A percentile compares a stretch with the other conserved stretches of the same genome.
These are phyloP conservation scores for Parthenolecanium corni DNA, from an alignment of 2,888 invertebrate species.

Conservation along the genomic window DNA sequence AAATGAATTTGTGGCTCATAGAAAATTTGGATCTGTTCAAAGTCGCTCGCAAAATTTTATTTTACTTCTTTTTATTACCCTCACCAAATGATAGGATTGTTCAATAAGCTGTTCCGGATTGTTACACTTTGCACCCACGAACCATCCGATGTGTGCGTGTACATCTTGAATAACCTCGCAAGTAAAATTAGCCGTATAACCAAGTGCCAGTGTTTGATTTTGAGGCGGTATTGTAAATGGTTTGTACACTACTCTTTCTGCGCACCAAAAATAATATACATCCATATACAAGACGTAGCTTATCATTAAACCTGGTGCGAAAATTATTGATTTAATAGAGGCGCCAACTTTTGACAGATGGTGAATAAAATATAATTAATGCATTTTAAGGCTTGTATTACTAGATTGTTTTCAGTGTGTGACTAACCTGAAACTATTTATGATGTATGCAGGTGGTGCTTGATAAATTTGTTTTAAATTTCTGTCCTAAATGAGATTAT, in stretches of 20 bases:
- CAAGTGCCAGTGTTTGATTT: slow-evolving; percentile 65
- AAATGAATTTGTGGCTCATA: too few species aligned
- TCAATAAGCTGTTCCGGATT: slow-evolving; percentile 36
- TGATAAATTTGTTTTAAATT: too few species aligned
- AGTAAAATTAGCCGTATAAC: slow-evolving; percentile 58
- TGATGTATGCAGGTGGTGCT: too few species aligned
- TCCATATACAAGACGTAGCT: background rate
- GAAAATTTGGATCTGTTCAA: too few species aligned
- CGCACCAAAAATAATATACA: slow-evolving; percentile 38
- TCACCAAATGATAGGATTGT: slow-evolving; percentile 34
- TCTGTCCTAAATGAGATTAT: too few species aligned
- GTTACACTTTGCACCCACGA: slow-evolving; percentile 37
- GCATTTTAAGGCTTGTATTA: too few species aligned
- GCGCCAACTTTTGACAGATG: background rate
- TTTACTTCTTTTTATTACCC: slow-evolving; percentile 35
- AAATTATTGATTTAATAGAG: background rate
- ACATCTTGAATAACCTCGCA: slow-evolving; percentile 78
- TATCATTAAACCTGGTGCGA: background rate
- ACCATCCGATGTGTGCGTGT: slow-evolving; percentile 73
- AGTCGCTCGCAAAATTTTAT: too few species aligned
- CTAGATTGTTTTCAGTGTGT: too few species aligned
- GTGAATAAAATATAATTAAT: too few species aligned
- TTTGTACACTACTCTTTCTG: slow-evolving; percentile 75
- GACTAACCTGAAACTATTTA: too few species aligned
- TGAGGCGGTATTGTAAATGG: slow-evolving; percentile 64